Conservation (phyloP, 2,888 invertebrate genomes). For the Cheilosia variabilis region DNA sequence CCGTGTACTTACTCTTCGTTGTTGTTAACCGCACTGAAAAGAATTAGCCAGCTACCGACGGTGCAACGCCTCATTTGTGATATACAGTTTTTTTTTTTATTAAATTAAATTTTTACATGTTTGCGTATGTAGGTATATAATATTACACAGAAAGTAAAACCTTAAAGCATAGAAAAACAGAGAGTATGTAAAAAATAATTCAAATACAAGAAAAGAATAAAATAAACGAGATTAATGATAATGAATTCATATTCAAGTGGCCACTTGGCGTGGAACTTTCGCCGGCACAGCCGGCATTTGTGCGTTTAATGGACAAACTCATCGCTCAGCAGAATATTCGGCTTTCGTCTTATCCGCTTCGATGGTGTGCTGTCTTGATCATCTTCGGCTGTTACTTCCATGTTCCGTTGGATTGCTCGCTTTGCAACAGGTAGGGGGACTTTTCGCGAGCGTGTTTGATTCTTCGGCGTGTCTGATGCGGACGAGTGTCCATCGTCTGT, state of each 20-base stretch:
- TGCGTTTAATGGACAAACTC: conserved; percentile 6
- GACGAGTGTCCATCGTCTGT: conserved; percentile 13
- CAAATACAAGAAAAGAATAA: conserved; percentile 9
- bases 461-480: conserved; percentile 18
- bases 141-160: conserved; percentile 48
- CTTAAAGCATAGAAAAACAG: conserved; percentile 21
- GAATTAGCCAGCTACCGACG: background rate
- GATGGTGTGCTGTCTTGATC: conserved; percentile 36
- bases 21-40: background rate
- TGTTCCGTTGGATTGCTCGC: conserved; percentile 7
- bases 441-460: conserved; percentile 12
- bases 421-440: background rate
- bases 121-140: conserved; percentile 44
- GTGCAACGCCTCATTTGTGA: background rate
- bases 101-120: conserved; percentile 44
- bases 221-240: background rate
- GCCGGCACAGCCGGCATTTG: conserved; percentile 11
- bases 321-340: conserved; percentile 24
- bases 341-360: conserved; percentile 49
- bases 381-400: conserved; percentile 11
- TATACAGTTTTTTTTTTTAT: conserved; percentile 7
- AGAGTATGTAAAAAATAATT: conserved; percentile 11
- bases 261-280: background rate
- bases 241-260: background rate
- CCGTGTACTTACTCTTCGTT: too few relatives aligned